phyloP scores from a whole-genome alignment of 2,888 invertebrate species.

The Apamea anceps region DNA sequence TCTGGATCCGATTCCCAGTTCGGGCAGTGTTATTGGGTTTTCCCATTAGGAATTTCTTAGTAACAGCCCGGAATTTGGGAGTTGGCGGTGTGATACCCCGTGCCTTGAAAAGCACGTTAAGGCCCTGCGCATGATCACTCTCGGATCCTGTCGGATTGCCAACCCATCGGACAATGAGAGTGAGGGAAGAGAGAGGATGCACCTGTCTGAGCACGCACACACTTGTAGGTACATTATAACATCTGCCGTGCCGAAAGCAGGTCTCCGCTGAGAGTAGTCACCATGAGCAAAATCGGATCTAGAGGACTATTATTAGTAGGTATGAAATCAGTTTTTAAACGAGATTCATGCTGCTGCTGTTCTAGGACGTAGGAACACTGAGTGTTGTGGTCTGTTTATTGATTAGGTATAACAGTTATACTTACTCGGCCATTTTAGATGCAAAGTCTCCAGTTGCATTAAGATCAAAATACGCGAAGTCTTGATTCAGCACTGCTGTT shows the following conservation, averaged over 20 bases:
- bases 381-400: not conserved
- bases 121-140: not conserved
- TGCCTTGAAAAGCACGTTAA: not conserved
- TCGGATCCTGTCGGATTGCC: not conserved
- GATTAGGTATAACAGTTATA: slow-evolving; percentile 25
- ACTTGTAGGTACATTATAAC: not conserved
- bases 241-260: not conserved
- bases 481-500: slow-evolving; percentile 92
- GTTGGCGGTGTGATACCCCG: not conserved
- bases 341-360: not conserved
- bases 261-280: no score
- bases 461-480: slow-evolving; percentile 93
- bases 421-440: slow-evolving; percentile 93
- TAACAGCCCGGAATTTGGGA: not conserved
- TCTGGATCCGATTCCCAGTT: not conserved
- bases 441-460: slow-evolving; percentile 93
- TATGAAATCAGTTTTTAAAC: not conserved
- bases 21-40: not conserved
- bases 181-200: not conserved
- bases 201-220: not conserved
- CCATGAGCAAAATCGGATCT: not conserved
- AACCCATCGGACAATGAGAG: not conserved
- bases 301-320: not conserved
- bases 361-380: not conserved
- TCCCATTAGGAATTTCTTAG: not conserved